Evolutionary conservation across 1,140 invertebrate genomes (phyloP), one percentile per base, ranked within the genome.

Genomic region (Brachionus asplanchnoidis): DNA sequence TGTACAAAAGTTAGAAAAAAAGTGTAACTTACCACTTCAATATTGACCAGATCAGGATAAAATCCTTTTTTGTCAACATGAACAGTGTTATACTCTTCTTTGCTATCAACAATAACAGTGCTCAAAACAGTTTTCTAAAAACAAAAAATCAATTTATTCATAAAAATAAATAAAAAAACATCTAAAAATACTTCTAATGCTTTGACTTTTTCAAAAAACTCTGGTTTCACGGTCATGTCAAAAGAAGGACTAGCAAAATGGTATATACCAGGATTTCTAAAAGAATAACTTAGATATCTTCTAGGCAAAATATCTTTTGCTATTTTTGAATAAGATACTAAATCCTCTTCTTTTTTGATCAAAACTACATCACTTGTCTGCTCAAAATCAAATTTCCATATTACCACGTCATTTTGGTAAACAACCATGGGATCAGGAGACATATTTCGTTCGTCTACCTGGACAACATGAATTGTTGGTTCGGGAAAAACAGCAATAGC

Each of bases 171-270:
- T 20, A 20, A 68, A 68, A 68, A 68, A 68, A n/a, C 23, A 2
- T 23, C 1, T 26, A 17, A 36, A 20, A 36, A 46, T 80, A 56
- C 77, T 12, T 80, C 56, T 0, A 56, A 17, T 17, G 26, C 77
- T 11, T 53, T 17, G 9, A 50, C 77, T n/a, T 28, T 23, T 44
- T 73, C 68, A 44, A 42, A 20, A 17, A 73, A 73, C 36, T 73
- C 68, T n/a, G 32, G 32, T 42, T 42, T 68, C 11, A 42, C 40
- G 6, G 50, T 56, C 4, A 87, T 86, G 17, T 84, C 85, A 84
- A 90, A 89, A 9, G 89, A 89, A 56, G 87, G 87, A 86, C 89
- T 89, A 85, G 87, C 87, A 86, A 87, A 89, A 86, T 90, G 88
- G 28, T 85, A 87, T 0, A 88, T 86, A 70, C 89, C 89, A 20